These are phyloP conservation scores for Ernsta delagoae DNA, from an alignment of 2,888 invertebrate genomes.

Conservation along the genomic window DNA sequence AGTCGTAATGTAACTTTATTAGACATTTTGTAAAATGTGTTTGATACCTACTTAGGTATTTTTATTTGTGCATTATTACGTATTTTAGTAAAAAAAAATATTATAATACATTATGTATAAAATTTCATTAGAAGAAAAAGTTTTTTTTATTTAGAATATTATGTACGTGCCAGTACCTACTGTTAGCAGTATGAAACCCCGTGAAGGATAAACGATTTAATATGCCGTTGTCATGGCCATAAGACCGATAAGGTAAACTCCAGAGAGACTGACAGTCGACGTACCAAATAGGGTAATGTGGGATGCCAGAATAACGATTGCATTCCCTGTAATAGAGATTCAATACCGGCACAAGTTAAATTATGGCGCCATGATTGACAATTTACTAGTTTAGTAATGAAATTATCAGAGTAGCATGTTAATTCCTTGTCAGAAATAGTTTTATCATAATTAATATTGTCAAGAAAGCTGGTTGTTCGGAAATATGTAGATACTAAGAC, in stretches of 20 bases:
- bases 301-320: constrained; percentile 56
- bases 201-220: constrained; percentile 2
- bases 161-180: too few species aligned
- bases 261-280: constrained; percentile 46
- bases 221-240: constrained; percentile 32
- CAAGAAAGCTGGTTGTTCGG: constrained; percentile 14
- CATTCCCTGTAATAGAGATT: constrained; percentile 49
- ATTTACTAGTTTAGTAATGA: constrained; percentile 23
- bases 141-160: too few species aligned
- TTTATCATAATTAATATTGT: constrained; percentile 17
- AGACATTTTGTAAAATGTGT: too few species aligned
- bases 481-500: not conserved
- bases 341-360: constrained; percentile 43
- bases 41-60: too few species aligned
- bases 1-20: too few species aligned
- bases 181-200: too few species aligned
- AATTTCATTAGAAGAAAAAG: too few species aligned
- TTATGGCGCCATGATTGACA: constrained; percentile 44
- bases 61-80: too few species aligned
- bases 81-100: too few species aligned
- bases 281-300: constrained; percentile 53
- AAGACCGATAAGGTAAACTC: constrained; percentile 48
- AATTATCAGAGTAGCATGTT: too few species aligned
- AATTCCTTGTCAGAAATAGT: constrained; percentile 10
- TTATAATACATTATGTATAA: too few species aligned